phyloP scores from a whole-genome alignment of 2,888 invertebrate genomes.

The Tipula helvola region DNA sequence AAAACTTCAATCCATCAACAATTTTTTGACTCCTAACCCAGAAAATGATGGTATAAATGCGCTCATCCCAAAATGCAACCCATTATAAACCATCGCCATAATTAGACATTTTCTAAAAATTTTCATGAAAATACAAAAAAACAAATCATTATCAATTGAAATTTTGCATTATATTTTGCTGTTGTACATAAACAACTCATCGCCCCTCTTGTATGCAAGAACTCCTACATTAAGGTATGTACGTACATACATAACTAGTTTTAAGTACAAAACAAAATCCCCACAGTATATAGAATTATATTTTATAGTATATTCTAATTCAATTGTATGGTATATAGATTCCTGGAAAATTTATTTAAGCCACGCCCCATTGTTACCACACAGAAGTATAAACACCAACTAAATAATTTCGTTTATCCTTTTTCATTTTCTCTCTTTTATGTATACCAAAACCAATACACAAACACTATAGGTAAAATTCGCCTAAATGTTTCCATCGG shows the following conservation, averaged over 20 bases:
- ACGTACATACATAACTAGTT: neutral
- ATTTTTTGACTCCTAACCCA: neutral
- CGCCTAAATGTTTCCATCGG: neutral
- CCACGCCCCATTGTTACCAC: neutral
- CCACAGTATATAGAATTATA: neutral
- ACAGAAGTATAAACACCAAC: neutral
- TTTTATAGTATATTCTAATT: neutral
- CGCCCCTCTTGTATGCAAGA: neutral
- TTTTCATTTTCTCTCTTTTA: neutral
- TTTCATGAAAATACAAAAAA: neutral
- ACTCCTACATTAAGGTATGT: neutral
- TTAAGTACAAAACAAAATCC: neutral
- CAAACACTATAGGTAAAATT: neutral
- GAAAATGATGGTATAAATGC: neutral
- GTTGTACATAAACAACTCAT: neutral
- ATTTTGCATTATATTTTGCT: neutral
- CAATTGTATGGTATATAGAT: neutral
- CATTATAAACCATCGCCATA: neutral
- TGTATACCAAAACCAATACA: neutral
- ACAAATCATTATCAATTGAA: neutral
- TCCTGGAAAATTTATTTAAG: neutral
- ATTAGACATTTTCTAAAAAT: neutral
- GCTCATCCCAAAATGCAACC: neutral
- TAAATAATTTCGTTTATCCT: neutral
- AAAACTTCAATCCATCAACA: neutral